Evolutionary conservation across 2,113 vertebrate species (phyloP).

Genomic region (Carollia perspicillata): DNA sequence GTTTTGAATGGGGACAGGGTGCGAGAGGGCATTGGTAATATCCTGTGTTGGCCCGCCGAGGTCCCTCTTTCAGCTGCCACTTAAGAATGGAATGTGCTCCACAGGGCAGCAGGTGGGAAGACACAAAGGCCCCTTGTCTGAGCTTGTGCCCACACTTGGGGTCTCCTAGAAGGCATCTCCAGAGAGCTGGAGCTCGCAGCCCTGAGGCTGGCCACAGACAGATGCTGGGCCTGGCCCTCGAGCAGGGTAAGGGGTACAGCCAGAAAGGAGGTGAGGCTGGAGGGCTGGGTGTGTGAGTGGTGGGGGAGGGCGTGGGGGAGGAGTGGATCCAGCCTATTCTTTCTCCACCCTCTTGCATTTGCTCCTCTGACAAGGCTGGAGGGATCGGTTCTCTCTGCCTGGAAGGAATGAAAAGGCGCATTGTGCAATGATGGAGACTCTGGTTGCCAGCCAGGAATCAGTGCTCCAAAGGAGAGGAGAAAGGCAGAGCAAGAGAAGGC

Average conservation of each 20-base stretch:
- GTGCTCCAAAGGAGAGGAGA: slow-evolving; percentile 69
- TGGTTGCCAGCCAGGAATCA: slow-evolving; percentile 81
- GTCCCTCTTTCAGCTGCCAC: slow-evolving; percentile 71
- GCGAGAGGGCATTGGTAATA: slow-evolving; percentile 70
- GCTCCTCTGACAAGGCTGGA: slow-evolving; percentile 33
- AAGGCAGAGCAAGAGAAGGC: slow-evolving; percentile 44
- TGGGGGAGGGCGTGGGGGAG: background rate
- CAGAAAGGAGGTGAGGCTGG: background rate
- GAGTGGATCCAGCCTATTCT: background rate
- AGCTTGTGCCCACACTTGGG: slow-evolving; percentile 58
- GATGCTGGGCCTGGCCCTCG: background rate
- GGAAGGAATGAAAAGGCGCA: slow-evolving; percentile 79
- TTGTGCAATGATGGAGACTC: slow-evolving; percentile 72
- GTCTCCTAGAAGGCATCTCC: slow-evolving; percentile 37
- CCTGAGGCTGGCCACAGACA: background rate
- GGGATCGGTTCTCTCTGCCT: slow-evolving; percentile 76
- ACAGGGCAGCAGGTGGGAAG: slow-evolving; percentile 72
- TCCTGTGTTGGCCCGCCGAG: slow-evolving; percentile 62
- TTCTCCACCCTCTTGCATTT: slow-evolving; percentile 40
- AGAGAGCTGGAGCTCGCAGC: background rate
- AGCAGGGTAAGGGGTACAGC: background rate
- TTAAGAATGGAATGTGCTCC: slow-evolving; percentile 74
- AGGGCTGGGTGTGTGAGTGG: background rate
- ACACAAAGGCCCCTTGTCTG: slow-evolving; percentile 74
- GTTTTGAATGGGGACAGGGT: slow-evolving; percentile 66